Evolutionary conservation across 2,888 invertebrate species (phyloP).

Genomic region (Melieria crassipennis): DNA sequence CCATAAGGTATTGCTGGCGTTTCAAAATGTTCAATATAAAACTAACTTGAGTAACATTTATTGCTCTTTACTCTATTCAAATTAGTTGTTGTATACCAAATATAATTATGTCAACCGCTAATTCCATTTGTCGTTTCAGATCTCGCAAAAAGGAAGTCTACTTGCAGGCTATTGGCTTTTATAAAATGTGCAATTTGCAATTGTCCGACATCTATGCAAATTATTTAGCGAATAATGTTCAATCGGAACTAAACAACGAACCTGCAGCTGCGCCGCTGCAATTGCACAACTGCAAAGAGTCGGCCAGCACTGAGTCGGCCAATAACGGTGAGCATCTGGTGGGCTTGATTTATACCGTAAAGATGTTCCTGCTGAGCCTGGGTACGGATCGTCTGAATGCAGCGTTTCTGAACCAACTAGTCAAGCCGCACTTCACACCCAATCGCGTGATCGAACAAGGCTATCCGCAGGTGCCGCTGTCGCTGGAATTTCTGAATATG

Average conservation of each 20-base stretch:
- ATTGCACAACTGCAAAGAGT: slow-evolving; percentile 23
- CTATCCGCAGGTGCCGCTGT: slow-evolving; percentile 54
- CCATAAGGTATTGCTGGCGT: slow-evolving; percentile 53
- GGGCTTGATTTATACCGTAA: slow-evolving; percentile 62
- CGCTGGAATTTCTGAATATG: slow-evolving; percentile 61
- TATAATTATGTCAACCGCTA: neutral
- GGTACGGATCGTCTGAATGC: slow-evolving; percentile 59
- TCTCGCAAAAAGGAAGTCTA: slow-evolving; percentile 62
- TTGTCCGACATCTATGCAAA: slow-evolving; percentile 57
- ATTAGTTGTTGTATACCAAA: neutral
- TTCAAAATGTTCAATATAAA: neutral
- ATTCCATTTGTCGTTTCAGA: slow-evolving; percentile 42
- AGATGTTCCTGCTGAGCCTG: slow-evolving; percentile 56
- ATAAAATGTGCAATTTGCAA: slow-evolving; percentile 63
- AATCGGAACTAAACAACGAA: neutral
- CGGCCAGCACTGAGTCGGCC: slow-evolving; percentile 22
- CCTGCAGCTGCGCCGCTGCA: slow-evolving; percentile 18
- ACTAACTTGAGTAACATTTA: neutral
- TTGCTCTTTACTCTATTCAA: neutral
- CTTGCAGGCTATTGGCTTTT: slow-evolving; percentile 63
- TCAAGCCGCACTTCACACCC: slow-evolving; percentile 56
- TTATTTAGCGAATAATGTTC: slow-evolving; percentile 52
- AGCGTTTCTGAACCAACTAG: slow-evolving; percentile 56
- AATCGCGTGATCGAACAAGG: slow-evolving; percentile 50
- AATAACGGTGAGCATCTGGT: slow-evolving; percentile 47